phyloP scores from a whole-genome alignment of 2,113 vertebrate genomes.

The Eudyptes chrysolophus region DNA sequence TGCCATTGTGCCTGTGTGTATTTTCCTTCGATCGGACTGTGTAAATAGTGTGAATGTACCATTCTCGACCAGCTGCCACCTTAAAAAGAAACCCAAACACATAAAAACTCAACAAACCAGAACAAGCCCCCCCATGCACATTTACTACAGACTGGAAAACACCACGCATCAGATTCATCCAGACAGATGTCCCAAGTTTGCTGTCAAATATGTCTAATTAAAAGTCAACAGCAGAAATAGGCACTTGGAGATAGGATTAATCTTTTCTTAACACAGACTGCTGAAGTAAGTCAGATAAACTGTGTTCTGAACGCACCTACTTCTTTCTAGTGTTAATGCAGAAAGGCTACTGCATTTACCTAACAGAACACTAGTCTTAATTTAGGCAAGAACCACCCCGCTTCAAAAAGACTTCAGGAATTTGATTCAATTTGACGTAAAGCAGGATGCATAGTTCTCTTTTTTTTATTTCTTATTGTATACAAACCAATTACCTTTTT shows the following conservation, averaged over 20 bases:
- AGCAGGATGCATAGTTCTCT: background rate
- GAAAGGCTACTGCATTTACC: background rate
- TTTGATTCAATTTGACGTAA: background rate
- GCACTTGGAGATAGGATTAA: background rate
- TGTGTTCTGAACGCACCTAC: background rate
- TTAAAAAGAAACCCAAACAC: background rate
- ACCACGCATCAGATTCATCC: background rate
- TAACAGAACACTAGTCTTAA: background rate
- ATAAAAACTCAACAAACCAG: background rate
- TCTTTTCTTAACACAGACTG: background rate
- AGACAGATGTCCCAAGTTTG: background rate
- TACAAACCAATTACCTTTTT: background rate
- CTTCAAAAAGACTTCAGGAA: background rate
- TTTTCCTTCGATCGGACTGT: conserved; percentile 69
- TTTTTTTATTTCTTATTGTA: background rate
- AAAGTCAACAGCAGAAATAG: background rate
- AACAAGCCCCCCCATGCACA: background rate
- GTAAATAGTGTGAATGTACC: conserved; percentile 78
- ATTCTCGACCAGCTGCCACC: conserved; percentile 75
- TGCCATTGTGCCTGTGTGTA: conserved; percentile 67
- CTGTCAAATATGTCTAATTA: background rate
- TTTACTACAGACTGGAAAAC: background rate
- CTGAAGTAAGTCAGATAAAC: background rate
- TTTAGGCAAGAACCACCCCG: background rate
- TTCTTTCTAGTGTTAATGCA: background rate